A percentile compares a stretch with the other conserved stretches of the same genome.
Evolutionary conservation across 2,888 invertebrate genomes (phyloP).

Genomic region (Cephus sareptanus): DNA sequence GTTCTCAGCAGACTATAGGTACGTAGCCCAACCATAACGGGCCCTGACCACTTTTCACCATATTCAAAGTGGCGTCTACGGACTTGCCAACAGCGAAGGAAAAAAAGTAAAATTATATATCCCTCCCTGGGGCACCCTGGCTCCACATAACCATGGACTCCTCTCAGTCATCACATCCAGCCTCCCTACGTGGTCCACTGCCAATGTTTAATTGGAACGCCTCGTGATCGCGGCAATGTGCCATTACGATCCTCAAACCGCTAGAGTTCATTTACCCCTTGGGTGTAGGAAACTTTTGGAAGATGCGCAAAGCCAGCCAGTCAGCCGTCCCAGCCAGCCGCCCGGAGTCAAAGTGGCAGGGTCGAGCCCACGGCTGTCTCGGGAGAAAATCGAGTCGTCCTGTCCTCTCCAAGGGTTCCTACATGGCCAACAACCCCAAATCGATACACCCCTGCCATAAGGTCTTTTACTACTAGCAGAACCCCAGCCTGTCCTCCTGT

Average conservation of each 20-base stretch:
- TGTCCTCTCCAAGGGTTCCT: neutral
- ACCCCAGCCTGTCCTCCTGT: neutral
- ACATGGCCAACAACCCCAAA: neutral
- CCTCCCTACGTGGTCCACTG: neutral
- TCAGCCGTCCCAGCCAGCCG: neutral
- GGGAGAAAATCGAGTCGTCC: neutral
- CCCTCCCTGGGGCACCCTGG: neutral
- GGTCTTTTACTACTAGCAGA: neutral
- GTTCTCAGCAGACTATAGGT: neutral
- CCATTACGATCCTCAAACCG: conserved; percentile 10
- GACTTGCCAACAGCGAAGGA: neutral
- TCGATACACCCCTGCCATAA: neutral
- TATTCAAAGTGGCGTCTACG: neutral
- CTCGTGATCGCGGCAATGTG: neutral
- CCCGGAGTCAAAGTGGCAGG: neutral
- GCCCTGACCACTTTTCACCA: neutral
- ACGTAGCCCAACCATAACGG: neutral
- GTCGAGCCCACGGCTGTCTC: neutral
- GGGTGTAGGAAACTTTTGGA: conserved; percentile 33
- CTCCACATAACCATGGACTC: neutral
- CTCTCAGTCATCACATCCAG: neutral
- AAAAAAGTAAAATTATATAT: neutral
- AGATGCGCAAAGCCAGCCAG: conserved; percentile 5
- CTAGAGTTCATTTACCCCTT: conserved; percentile 35
- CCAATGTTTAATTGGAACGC: neutral